Base-by-base conservation (phyloP, 2,888 invertebrate species). In the Rhagonycha fulva region DNA sequence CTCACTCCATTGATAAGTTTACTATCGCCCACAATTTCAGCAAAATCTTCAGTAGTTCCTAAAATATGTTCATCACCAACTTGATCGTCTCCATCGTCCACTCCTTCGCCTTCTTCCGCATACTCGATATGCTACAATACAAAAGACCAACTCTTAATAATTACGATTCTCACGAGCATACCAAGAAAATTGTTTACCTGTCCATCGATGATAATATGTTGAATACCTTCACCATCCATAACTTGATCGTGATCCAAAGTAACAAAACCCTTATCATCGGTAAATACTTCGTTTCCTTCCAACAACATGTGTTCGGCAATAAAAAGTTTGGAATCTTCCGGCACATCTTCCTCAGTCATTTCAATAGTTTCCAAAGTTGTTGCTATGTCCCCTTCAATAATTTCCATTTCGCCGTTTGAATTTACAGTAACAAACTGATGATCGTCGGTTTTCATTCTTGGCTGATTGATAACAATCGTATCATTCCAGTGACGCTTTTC, bases 401-500 rank as follows among this genome's bases (percentile, higher is more conserved):
- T 84, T 79, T 87, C 87, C 84, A 87, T 86, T 79, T 87, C 87
- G 4, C 86, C 87, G 62, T 85, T 83, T 3, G 84, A 82, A 77
- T 87, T 87, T 4, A 82, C 87, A 3, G 88, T 87, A 76, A 89
- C 87, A 28, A 89, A 84, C 77, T 89, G 89, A 76, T 90, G 89
- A 62, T 90, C 89, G 68, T 89, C 90, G 1, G 89, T 89, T n/a
- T 91, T 91, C 12, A 95, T 90, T 69, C 94, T 89, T 0, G 95
- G 95, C 84, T 95, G 94, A 84, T 95, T 96, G 0, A 95, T 93
- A 0, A 95, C 94, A 79, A 96, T 96, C 0, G 94, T 94, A 81
- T 95, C 95, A 72, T 94, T 94, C 60, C 93, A 85, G 85, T 96
- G 96, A 1, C 93, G 93, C 85, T 90, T 91, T 4, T 90, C 87